A percentile compares a stretch with the other conserved stretches of the same genome.
These are phyloP conservation scores for Peromyscus polionotus DNA, from an alignment of 2,113 vertebrate genomes.

Conservation along the genomic window DNA sequence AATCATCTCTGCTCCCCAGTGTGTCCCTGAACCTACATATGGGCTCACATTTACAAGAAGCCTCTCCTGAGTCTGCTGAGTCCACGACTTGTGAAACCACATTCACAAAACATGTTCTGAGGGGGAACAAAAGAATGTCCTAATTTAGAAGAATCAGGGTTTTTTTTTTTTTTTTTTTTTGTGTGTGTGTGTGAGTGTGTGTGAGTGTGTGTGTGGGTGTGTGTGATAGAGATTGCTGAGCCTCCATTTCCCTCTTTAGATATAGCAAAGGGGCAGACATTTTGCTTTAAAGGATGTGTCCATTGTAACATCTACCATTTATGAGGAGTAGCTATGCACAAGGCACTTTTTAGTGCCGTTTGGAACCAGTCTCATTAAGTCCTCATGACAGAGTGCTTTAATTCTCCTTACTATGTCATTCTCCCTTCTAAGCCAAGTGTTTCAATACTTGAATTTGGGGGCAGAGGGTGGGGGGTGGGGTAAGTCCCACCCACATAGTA, in stretches of 20 bases:
- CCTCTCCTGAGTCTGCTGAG: background rate
- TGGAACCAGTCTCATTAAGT: background rate
- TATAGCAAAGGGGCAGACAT: background rate
- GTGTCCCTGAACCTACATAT: background rate
- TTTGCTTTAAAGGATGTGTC: background rate
- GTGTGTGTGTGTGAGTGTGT: too few relatives aligned
- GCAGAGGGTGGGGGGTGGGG: too few relatives aligned
- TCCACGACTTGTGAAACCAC: background rate
- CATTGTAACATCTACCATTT: background rate
- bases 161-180: background rate
- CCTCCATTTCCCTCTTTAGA: slow-evolving; percentile 1
- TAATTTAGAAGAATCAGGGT: slow-evolving; percentile 10
- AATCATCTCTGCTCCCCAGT: background rate
- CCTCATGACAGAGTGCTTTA: background rate
- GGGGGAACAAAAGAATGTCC: background rate
- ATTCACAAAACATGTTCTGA: background rate
- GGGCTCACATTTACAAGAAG: background rate
- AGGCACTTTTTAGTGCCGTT: background rate
- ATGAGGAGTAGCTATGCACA: background rate
- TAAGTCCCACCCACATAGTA: background rate
- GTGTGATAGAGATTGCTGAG: background rate
- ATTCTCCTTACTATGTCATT: background rate
- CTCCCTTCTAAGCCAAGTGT: background rate
- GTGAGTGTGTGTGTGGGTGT: too few relatives aligned
- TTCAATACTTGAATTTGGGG: slow-evolving; percentile 27